Conservation (phyloP, 2,113 vertebrate species). For the Psephotus haematonotus region DNA sequence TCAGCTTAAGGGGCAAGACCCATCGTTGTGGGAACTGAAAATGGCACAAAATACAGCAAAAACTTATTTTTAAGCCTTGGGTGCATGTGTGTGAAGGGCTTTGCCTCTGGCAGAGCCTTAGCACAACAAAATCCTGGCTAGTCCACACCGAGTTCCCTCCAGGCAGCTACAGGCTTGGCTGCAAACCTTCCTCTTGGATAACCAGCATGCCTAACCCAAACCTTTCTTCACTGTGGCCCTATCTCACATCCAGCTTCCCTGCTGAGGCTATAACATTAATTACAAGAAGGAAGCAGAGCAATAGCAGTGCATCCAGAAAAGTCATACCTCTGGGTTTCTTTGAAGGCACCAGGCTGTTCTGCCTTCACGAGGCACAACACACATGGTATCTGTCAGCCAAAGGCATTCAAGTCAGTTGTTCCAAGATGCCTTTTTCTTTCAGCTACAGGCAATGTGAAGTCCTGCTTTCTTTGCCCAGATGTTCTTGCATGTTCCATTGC, state of each 20-base stretch:
- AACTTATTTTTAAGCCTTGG: background rate
- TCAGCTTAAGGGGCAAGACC: background rate
- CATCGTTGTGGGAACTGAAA: background rate
- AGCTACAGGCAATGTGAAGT: background rate
- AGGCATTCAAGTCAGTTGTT: background rate
- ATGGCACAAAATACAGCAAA: background rate
- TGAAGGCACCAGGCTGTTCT: background rate
- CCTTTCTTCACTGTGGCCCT: background rate
- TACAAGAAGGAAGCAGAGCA: background rate
- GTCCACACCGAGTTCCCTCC: fast-evolving
- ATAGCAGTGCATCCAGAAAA: background rate
- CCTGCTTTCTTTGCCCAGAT: background rate
- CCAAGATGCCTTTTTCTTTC: conserved; percentile 7
- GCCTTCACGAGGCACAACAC: background rate
- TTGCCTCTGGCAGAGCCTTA: background rate
- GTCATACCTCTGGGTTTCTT: background rate
- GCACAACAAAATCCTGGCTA: background rate
- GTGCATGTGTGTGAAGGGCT: background rate
- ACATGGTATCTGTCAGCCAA: background rate
- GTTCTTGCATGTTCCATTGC: background rate
- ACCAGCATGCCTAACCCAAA: background rate
- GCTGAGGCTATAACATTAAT: background rate
- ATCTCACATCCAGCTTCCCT: background rate
- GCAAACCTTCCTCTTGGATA: background rate
- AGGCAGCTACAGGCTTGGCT: background rate